Percentiles rank a stretch among this genome's conserved stretches.
These are phyloP conservation scores for Bemisia tabaci DNA, from an alignment of 1,140 invertebrate genomes.

Conservation along the genomic window DNA sequence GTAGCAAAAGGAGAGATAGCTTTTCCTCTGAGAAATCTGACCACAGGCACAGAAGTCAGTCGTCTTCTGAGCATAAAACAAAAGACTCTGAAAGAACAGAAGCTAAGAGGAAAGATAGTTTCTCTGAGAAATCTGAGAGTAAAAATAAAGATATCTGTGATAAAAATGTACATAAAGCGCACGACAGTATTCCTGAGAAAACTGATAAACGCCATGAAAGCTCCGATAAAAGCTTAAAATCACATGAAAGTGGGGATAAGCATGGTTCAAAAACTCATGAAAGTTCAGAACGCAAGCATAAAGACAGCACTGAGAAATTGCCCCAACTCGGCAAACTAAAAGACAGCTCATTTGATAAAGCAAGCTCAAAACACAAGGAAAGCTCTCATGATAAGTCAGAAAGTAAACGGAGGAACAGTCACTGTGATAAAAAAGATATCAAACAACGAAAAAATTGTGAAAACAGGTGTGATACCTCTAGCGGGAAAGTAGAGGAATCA, in stretches of 20 bases:
- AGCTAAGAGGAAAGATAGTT: conserved; percentile 13
- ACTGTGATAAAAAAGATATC: conserved; percentile 7
- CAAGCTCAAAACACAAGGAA: background rate
- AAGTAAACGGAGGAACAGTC: background rate
- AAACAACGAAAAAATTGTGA: conserved; percentile 13
- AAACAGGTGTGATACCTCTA: conserved; percentile 15
- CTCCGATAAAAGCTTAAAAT: background rate
- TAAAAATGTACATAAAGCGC: conserved; percentile 13
- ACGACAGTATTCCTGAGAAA: conserved; percentile 13
- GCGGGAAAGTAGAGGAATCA: conserved; percentile 14
- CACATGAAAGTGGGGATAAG: background rate
- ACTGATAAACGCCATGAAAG: conserved; percentile 11
- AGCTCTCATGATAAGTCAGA: conserved; percentile 13
- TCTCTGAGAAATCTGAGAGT: conserved; percentile 17
- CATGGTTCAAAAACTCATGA: background rate
- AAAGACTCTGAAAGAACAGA: conserved; percentile 15
- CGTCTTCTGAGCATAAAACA: conserved; percentile 5
- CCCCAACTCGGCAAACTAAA: background rate
- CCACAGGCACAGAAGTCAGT: background rate
- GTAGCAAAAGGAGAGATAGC: conserved; percentile 21
- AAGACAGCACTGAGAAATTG: conserved; percentile 1
- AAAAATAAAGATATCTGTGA: conserved; percentile 17
- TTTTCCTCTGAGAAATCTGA: background rate
- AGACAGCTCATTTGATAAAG: background rate
- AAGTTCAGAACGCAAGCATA: background rate